Conservation (phyloP, 2,888 invertebrate species). For the Agapostemon virescens region DNA sequence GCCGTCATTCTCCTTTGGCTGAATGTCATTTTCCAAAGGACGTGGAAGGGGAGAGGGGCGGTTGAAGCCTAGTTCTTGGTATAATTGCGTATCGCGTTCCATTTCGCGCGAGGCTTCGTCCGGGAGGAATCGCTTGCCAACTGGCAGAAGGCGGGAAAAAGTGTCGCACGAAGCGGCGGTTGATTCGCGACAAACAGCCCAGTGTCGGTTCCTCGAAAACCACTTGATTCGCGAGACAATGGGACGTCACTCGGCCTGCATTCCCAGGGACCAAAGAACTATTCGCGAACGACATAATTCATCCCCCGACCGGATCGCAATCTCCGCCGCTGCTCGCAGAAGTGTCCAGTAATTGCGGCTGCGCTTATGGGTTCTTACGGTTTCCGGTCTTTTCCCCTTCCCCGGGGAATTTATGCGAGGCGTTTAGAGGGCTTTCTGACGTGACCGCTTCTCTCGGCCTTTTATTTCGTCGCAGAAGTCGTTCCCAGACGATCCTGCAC, state of each 20-base stretch:
- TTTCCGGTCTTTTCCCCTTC: too few relatives aligned
- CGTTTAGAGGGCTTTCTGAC: constrained; percentile 33
- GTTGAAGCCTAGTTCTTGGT: too few relatives aligned
- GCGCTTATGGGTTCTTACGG: constrained; percentile 29
- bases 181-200: constrained; percentile 20
- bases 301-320: constrained; percentile 25
- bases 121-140: neutral
- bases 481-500: too few relatives aligned
- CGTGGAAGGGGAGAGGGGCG: too few relatives aligned
- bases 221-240: constrained; percentile 48
- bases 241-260: constrained; percentile 40
- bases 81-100: neutral
- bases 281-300: constrained; percentile 45
- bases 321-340: constrained; percentile 12
- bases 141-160: neutral
- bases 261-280: constrained; percentile 29
- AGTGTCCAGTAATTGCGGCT: constrained; percentile 30
- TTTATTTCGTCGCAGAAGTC: constrained; percentile 53
- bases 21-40: too few relatives aligned
- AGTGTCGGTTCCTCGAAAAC: constrained; percentile 21
- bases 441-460: constrained; percentile 2
- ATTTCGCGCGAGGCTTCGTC: neutral
- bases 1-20: too few relatives aligned
- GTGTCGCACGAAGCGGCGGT: neutral
- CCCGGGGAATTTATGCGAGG: constrained; percentile 65